These are phyloP conservation scores for Euschistus heros DNA, from an alignment of 1,140 invertebrate species.

Conservation along the genomic window DNA sequence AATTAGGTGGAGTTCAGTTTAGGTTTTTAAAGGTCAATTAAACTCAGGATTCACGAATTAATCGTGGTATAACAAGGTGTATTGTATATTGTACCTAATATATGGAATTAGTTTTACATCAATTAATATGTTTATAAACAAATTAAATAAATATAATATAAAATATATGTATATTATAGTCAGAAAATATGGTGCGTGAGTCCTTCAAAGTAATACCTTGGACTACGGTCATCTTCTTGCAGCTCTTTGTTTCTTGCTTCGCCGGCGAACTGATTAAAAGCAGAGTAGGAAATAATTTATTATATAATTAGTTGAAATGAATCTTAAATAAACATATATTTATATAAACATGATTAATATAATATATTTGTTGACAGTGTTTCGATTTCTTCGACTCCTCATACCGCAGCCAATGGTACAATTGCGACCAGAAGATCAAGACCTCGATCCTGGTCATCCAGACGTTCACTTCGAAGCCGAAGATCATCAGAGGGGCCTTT, in stretches of 20 bases:
- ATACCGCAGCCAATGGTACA: slow-evolving; percentile 3
- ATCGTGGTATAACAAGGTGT: too few relatives aligned
- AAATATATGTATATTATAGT: background rate
- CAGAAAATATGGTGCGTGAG: slow-evolving; percentile 2
- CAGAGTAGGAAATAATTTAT: background rate
- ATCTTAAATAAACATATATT: too few relatives aligned
- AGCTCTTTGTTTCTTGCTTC: slow-evolving; percentile 4
- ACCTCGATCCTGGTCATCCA: background rate
- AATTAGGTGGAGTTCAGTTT: too few relatives aligned
- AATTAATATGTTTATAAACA: too few relatives aligned
- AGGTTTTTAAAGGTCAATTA: too few relatives aligned
- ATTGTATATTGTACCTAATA: too few relatives aligned
- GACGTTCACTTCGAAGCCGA: background rate
- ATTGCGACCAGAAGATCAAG: background rate
- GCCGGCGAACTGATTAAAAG: slow-evolving; percentile 8
- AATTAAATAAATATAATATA: too few relatives aligned
- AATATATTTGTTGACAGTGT: slow-evolving; percentile 1
- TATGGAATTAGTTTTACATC: too few relatives aligned
- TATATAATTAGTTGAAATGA: background rate
- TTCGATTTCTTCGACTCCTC: background rate
- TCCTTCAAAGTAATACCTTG: slow-evolving; percentile 10
- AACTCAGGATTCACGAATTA: too few relatives aligned
- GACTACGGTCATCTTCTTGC: slow-evolving; percentile 10
- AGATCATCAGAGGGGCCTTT: background rate
- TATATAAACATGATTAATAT: too few relatives aligned